These are phyloP conservation scores for Meloe dianella DNA, from an alignment of 2,888 invertebrate genomes.

Conservation along the genomic window DNA sequence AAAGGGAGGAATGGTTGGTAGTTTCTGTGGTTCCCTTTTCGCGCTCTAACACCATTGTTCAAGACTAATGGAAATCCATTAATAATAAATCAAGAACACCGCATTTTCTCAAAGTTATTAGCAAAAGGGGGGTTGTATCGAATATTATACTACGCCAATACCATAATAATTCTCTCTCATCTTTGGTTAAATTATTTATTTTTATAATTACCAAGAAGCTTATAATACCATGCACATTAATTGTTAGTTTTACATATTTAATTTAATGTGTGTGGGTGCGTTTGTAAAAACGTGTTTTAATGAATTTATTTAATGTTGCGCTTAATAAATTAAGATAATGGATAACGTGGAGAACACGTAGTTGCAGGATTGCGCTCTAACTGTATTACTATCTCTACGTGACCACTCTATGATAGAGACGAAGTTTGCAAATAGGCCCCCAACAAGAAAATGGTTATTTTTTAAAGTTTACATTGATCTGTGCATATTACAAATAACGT, in stretches of 20 bases:
- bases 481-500: not conserved
- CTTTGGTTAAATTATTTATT: not conserved
- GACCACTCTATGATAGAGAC: constrained; percentile 14
- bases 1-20: constrained; percentile 15
- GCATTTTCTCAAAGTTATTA: constrained; percentile 44
- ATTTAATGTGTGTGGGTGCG: not conserved
- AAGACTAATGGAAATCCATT: constrained; percentile 55
- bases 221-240: not conserved
- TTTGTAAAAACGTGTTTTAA: constrained; percentile 18
- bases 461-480: not conserved
- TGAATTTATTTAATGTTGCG: constrained; percentile 17
- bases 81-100: constrained; percentile 56
- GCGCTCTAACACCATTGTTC: constrained; percentile 50
- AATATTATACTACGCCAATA: constrained; percentile 21
- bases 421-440: not conserved
- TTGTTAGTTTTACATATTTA: not conserved
- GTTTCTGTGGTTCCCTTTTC: constrained; percentile 37
- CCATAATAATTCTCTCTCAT: not conserved
- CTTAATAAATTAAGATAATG: constrained; percentile 31
- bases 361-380: constrained; percentile 27
- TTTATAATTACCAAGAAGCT: not conserved
- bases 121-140: constrained; percentile 34
- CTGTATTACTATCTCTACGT: constrained; percentile 26
- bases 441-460: too few species aligned
- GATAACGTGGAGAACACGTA: constrained; percentile 30